Evolutionary conservation across 1,140 invertebrate species (phyloP), one percentile per base, ranked within the genome.

Genomic region (Kradibia gibbosae): DNA sequence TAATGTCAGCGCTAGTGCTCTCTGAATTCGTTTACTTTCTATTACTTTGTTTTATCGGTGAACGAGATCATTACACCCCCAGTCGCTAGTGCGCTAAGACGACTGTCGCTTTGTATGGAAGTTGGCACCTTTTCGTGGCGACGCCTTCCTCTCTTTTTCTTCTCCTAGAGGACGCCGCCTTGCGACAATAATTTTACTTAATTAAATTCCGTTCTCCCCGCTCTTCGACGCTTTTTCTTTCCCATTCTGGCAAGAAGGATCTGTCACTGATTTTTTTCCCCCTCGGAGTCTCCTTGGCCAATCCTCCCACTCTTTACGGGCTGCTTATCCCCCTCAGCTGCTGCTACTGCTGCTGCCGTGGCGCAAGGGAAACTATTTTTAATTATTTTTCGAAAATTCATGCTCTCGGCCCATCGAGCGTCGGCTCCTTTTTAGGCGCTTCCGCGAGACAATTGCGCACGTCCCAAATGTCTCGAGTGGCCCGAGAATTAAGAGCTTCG

Each of bases 181-280:
- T 65, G 89, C 88, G 90, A 91, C 90, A 91, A 90, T 91, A 91
- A 91, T 91, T 91, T 91, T 89, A 91, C 90, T 91, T 91, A 91
- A 91, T 91, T 91, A 91, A 91, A 91, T 91, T 91, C 91, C 91
- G 90, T 91, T 91, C 90, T 91, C 89, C 89, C 87, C 50, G 80
- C 65, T 39, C 71, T 36, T 50, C 28, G 45, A 25, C 65, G 20
- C 42, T 60, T 42, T 53, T 80, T 80, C 67, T 65, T 80, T 80
- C 45, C 53, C 42, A 55, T 25, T 75, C 78, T 25, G 39, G 57
- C 50, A 42, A 79, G 65, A 70, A 74, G 67, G 28, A 80, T 83
- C 77, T 36, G 78, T 80, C 77, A 83, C 72, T 83, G 77, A 80
- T 83, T 83, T 80, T 79, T 67, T 17, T 20, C 34, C 34, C 53